phyloP scores from a whole-genome alignment of 2,797 vertebrate genomes.

The Alcedo quadribrachys region DNA sequence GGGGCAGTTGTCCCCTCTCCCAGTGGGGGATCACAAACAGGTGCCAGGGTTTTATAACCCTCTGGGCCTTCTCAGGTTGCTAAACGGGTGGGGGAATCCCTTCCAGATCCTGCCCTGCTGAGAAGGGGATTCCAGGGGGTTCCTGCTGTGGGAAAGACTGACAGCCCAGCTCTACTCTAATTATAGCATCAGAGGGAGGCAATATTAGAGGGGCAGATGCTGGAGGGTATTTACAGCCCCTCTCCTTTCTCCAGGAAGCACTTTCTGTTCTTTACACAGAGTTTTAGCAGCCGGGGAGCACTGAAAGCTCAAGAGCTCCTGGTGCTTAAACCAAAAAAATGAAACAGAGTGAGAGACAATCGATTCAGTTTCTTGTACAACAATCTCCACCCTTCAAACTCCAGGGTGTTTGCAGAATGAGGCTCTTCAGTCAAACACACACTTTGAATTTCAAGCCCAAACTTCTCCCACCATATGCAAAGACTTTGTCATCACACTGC shows the following conservation, averaged over 20 bases:
- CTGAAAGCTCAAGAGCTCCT: neutral
- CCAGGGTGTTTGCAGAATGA: neutral
- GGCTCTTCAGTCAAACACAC: neutral
- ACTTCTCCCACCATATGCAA: conserved; percentile 45
- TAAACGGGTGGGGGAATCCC: conserved; percentile 49
- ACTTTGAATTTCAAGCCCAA: conserved; percentile 57
- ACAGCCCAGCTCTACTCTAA: neutral
- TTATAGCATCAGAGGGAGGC: neutral
- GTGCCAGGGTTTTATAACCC: conserved; percentile 35
- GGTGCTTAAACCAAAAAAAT: conserved; percentile 2
- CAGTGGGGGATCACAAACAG: conserved; percentile 41
- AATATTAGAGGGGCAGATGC: neutral
- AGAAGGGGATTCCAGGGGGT: conserved; percentile 20
- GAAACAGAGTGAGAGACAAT: neutral
- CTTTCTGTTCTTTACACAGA: neutral
- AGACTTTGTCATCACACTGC: conserved; percentile 38
- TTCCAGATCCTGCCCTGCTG: conserved; percentile 34
- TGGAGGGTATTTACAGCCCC: neutral
- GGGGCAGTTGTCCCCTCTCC: conserved; percentile 28
- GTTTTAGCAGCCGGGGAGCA: neutral
- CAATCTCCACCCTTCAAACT: neutral
- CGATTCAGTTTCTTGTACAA: neutral
- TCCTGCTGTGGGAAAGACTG: conserved; percentile 1
- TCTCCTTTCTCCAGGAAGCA: neutral
- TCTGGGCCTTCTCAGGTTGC: conserved; percentile 44